Evolutionary conservation across 2,797 vertebrate genomes (phyloP).

Genomic region (Serranus cabrilla): DNA sequence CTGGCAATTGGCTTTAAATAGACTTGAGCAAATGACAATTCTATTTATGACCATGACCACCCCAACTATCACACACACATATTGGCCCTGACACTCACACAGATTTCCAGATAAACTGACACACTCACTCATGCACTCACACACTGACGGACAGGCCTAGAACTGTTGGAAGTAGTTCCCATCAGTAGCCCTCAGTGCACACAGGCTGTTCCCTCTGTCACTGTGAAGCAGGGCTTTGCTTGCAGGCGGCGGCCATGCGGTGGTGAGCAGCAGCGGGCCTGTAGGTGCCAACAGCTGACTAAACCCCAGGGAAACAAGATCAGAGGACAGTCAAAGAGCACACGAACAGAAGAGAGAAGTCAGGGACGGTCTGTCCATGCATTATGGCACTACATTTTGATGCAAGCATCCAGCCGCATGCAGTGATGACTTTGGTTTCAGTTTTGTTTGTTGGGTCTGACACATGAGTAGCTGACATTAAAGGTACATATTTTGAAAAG

Average conservation of each 20-base stretch:
- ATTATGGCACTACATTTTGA: constrained; percentile 20
- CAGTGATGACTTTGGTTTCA: constrained; percentile 14
- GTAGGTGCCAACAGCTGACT: constrained; percentile 77
- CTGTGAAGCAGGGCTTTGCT: constrained; percentile 46
- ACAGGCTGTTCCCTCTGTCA: constrained; percentile 57
- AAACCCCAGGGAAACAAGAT: constrained; percentile 64
- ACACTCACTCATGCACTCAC: constrained; percentile 24
- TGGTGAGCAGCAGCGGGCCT: constrained; percentile 57
- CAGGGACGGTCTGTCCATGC: constrained; percentile 32
- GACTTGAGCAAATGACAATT: constrained; percentile 79
- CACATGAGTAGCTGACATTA: constrained; percentile 5
- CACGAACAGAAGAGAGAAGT: constrained; percentile 39
- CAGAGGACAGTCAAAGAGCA: constrained; percentile 66
- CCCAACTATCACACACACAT: constrained; percentile 38
- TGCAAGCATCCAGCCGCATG: background rate
- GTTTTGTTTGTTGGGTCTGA: constrained; percentile 16
- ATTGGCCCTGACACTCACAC: constrained; percentile 11
- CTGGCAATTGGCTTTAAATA: constrained; percentile 78
- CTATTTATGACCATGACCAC: constrained; percentile 76
- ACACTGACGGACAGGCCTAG: background rate
- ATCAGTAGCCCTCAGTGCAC: constrained; percentile 35
- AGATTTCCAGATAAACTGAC: constrained; percentile 27
- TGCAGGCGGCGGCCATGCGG: constrained; percentile 64
- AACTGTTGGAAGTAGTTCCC: constrained; percentile 27
- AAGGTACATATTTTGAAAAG: too few relatives aligned